These are phyloP conservation scores for Brachyptera putata DNA, from an alignment of 2,888 invertebrate species.

Conservation along the genomic window DNA sequence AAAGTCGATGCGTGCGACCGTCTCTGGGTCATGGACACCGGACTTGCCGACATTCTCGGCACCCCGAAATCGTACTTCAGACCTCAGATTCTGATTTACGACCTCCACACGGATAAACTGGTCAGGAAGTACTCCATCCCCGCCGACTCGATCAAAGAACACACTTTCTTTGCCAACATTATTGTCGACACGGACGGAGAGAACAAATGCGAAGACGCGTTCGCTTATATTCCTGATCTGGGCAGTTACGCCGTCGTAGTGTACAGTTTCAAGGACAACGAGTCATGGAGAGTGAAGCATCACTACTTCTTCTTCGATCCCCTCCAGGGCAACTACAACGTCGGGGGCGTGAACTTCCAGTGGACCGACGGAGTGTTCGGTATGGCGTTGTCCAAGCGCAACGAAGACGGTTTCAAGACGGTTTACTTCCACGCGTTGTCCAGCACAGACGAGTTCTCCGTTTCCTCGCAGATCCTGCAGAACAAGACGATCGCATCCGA, in stretches of 20 bases:
- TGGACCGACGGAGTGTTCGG: conserved; percentile 79
- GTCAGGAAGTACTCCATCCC: conserved; percentile 59
- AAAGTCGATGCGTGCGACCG: conserved; percentile 70
- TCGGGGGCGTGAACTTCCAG: conserved; percentile 63
- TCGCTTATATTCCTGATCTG: conserved; percentile 69
- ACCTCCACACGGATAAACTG: conserved; percentile 69
- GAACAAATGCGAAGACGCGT: conserved; percentile 68
- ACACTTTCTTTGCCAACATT: conserved; percentile 77
- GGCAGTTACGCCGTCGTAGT: conserved; percentile 71
- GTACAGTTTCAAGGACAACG: conserved; percentile 67
- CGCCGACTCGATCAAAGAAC: conserved; percentile 61
- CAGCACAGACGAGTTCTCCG: conserved; percentile 70
- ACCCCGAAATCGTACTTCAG: background rate
- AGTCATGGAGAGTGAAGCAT: conserved; percentile 74
- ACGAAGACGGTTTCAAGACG: conserved; percentile 61
- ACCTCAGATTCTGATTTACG: conserved; percentile 58
- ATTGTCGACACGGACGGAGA: conserved; percentile 65
- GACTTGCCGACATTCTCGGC: conserved; percentile 69
- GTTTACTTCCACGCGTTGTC: conserved; percentile 77
- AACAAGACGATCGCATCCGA: conserved; percentile 60
- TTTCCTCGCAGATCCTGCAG: conserved; percentile 63
- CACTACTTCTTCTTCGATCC: conserved; percentile 65
- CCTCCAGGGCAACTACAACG: conserved; percentile 63
- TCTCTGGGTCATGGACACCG: conserved; percentile 77
- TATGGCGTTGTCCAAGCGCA: conserved; percentile 61